Evolutionary conservation across 2,888 invertebrate genomes (phyloP).

Genomic region (Orthosia gracilis): DNA sequence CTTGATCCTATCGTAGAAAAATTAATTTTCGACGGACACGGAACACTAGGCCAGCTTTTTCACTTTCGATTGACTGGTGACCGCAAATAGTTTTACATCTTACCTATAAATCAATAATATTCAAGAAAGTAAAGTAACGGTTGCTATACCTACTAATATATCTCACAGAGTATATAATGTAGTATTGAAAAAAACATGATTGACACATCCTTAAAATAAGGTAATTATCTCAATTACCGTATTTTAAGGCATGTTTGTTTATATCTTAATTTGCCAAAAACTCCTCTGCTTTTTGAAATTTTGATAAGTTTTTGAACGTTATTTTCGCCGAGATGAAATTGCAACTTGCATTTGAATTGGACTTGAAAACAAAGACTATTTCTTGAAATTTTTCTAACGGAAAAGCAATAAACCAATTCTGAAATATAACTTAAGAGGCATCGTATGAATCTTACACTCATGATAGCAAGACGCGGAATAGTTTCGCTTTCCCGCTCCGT

Average conservation of each 20-base stretch:
- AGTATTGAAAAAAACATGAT: not conserved
- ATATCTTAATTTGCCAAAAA: no score
- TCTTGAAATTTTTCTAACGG: not conserved
- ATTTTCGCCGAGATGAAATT: no score
- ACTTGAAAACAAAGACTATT: not conserved
- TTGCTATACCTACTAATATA: not conserved
- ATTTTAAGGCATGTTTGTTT: no score
- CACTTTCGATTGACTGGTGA: constrained; percentile 43
- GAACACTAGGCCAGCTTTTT: constrained; percentile 35
- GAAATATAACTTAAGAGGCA: not conserved
- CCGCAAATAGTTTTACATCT: constrained; percentile 35
- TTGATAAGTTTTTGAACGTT: no score
- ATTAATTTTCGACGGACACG: constrained; percentile 24
- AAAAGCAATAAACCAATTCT: not conserved
- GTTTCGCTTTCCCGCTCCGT: not conserved
- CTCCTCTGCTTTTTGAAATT: no score
- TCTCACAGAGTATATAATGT: not conserved
- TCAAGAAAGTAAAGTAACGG: constrained; percentile 27
- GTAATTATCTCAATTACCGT: no score
- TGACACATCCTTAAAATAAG: no score
- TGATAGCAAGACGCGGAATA: not conserved
- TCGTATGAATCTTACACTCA: not conserved
- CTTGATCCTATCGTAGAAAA: not conserved
- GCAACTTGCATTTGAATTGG: not conserved
- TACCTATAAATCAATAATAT: constrained; percentile 23